A percentile compares a stretch with the other conserved stretches of the same genome.
phyloP scores from a whole-genome alignment of 1,140 invertebrate genomes.

The Heliconius nattereri region DNA sequence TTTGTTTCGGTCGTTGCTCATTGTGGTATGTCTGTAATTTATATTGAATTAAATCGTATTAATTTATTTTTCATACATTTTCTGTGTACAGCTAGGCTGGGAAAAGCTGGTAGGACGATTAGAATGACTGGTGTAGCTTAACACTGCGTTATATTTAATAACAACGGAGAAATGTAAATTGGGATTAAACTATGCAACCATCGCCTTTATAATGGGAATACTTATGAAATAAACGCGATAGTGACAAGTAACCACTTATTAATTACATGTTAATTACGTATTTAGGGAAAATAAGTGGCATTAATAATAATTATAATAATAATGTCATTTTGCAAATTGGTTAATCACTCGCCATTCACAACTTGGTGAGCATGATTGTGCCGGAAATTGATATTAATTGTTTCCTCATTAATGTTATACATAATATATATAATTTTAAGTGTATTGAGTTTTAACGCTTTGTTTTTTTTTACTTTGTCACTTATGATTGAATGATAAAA shows the following conservation, averaged over 20 bases:
- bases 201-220: too few species aligned
- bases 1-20: background rate
- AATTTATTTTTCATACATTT: too few species aligned
- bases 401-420: constrained; percentile 15
- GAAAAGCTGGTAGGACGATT: too few species aligned
- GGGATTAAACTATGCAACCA: too few species aligned
- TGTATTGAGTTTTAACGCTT: constrained; percentile 5
- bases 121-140: too few species aligned
- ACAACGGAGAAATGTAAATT: too few species aligned
- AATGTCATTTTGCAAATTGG: constrained; percentile 1
- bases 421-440: background rate
- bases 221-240: too few species aligned
- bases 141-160: too few species aligned
- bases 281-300: background rate
- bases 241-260: background rate
- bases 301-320: background rate
- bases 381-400: constrained; percentile 12
- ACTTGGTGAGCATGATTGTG: constrained; percentile 2
- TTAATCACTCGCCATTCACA: constrained; percentile 5
- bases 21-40: background rate
- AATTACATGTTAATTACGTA: background rate
- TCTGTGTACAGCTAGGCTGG: too few species aligned
- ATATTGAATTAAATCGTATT: too few species aligned
- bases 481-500: too few species aligned
- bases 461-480: background rate